Evolutionary conservation across 1,140 invertebrate genomes (phyloP).

Genomic region (Bacillus rossius): DNA sequence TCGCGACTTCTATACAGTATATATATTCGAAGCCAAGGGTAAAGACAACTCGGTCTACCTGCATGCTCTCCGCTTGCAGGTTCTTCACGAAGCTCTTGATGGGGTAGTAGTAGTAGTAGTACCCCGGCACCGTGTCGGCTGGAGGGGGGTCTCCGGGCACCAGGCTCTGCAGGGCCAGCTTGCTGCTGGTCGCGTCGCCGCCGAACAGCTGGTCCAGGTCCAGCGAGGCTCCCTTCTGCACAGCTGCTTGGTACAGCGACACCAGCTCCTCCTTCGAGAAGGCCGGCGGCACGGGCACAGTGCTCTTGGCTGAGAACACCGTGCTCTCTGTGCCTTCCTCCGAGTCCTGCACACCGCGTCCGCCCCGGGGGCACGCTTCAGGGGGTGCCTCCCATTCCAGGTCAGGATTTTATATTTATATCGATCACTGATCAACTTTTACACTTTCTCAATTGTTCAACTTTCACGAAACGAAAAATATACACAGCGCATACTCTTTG

Average conservation of each 20-base stretch:
- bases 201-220: slow-evolving; percentile 5
- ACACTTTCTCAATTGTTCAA: no score
- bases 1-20: no score
- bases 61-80: no score
- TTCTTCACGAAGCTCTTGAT: slow-evolving; percentile 11
- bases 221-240: slow-evolving; percentile 20
- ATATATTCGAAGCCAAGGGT: no score
- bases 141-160: background rate
- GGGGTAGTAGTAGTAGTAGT: slow-evolving; percentile 20
- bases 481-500: no score
- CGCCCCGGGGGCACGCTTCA: no score
- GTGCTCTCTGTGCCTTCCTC: background rate
- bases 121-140: background rate
- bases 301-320: background rate
- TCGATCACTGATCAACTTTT: no score
- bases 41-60: no score
- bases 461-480: no score
- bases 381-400: no score
- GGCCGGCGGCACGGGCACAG: slow-evolving; percentile 7
- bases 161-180: background rate
- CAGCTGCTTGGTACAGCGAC: slow-evolving; percentile 25
- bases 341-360: background rate
- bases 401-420: no score
- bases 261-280: slow-evolving; percentile 24
- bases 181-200: background rate